Percentiles rank a stretch among this genome's conserved stretches.
Conservation (phyloP, 2,113 vertebrate species). For the Neoarius graeffei region DNA sequence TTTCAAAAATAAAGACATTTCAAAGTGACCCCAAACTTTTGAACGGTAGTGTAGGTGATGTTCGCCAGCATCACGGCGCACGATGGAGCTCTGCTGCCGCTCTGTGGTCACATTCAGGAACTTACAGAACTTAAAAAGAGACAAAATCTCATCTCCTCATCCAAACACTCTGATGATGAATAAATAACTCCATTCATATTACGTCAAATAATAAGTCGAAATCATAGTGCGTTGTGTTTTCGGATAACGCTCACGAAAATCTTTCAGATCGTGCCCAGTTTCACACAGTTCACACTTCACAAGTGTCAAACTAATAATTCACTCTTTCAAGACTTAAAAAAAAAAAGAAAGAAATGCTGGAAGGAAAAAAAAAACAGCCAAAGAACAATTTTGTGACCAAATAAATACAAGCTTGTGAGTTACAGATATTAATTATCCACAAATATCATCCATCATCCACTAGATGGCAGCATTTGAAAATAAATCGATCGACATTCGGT, state of each 20-base stretch:
- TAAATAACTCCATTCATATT: neutral
- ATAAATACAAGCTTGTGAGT: neutral
- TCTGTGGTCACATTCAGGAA: slow-evolving; percentile 52
- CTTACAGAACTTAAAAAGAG: neutral
- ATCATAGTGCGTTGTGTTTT: neutral
- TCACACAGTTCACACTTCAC: neutral
- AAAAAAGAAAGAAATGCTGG: neutral
- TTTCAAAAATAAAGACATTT: too few relatives aligned
- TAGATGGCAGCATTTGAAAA: slow-evolving; percentile 43
- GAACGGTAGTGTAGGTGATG: too few relatives aligned
- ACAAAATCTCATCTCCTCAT: neutral
- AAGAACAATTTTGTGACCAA: neutral
- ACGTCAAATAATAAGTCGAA: neutral
- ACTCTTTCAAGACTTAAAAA: neutral
- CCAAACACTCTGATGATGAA: neutral
- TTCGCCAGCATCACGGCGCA: neutral
- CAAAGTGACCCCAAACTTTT: too few relatives aligned
- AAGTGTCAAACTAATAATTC: neutral
- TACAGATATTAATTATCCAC: neutral
- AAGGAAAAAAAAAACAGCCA: neutral
- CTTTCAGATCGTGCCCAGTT: neutral
- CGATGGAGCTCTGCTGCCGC: slow-evolving; percentile 54
- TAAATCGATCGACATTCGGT: neutral
- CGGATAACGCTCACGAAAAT: neutral
- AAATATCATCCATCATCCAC: neutral